A percentile compares a stretch with the other conserved stretches of the same genome.
These are phyloP conservation scores for Argentina silus DNA, from an alignment of 2,797 vertebrate species.

Conservation along the genomic window DNA sequence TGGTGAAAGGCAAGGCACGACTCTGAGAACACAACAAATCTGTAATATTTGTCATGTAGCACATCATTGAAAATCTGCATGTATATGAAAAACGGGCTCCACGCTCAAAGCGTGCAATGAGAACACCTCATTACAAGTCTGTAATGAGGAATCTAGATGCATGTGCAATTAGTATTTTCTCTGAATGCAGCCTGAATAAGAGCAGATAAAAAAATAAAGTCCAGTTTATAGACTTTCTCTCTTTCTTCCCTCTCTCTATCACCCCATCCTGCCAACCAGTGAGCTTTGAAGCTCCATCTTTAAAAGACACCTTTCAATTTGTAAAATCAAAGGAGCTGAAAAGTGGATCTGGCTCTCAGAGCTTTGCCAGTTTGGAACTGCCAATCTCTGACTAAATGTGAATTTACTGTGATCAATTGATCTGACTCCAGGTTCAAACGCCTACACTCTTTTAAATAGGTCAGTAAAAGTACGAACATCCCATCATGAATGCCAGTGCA, in stretches of 20 bases:
- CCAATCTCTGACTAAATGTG: slow-evolving; percentile 59
- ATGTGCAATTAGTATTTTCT: slow-evolving; percentile 37
- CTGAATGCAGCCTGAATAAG: slow-evolving; percentile 16
- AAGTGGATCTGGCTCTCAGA: slow-evolving; percentile 54
- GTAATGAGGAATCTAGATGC: slow-evolving; percentile 26
- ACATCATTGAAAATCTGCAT: slow-evolving; percentile 33
- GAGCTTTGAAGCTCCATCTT: slow-evolving; percentile 62
- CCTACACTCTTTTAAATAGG: slow-evolving; percentile 45
- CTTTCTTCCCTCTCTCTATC: slow-evolving; percentile 11
- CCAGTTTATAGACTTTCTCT: slow-evolving; percentile 16
- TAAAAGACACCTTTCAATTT: slow-evolving; percentile 72
- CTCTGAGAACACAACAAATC: slow-evolving; percentile 38
- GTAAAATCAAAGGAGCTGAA: slow-evolving; percentile 71
- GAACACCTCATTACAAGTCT: slow-evolving; percentile 30
- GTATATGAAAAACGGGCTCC: slow-evolving; percentile 29
- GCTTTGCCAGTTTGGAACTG: slow-evolving; percentile 62
- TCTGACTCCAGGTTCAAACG: slow-evolving; percentile 55
- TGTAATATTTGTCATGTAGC: slow-evolving; percentile 24
- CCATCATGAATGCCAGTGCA: slow-evolving; percentile 27
- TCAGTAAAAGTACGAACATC: slow-evolving; percentile 24
- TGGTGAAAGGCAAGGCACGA: slow-evolving; percentile 49
- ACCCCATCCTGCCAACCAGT: slow-evolving; percentile 46
- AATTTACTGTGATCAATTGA: slow-evolving; percentile 62
- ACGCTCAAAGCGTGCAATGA: slow-evolving; percentile 14
- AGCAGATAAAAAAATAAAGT: slow-evolving; percentile 15